Conservation (phyloP, 2,113 vertebrate species). For the Rhadina sibilatrix region DNA sequence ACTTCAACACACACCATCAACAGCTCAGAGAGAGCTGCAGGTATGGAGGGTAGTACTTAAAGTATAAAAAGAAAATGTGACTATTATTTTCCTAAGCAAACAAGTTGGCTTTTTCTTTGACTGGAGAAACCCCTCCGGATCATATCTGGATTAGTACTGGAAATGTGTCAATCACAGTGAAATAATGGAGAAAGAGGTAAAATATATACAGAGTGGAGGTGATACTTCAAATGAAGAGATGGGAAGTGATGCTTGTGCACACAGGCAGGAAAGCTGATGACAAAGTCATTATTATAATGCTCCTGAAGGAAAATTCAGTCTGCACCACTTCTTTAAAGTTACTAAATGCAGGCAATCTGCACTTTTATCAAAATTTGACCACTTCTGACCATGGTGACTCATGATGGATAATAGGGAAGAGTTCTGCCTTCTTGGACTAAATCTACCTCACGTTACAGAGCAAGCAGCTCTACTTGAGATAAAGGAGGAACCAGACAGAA, state of each 20-base stretch:
- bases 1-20: not conserved
- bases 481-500: not conserved
- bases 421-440: not conserved
- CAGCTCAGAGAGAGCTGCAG: not conserved
- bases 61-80: not conserved
- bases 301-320: not conserved
- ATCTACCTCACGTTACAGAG: not conserved
- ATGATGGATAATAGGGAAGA: not conserved
- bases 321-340: not conserved
- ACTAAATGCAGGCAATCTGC: not conserved
- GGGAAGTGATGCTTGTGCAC: not conserved
- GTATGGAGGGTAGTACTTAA: not conserved
- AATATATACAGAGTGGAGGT: not conserved
- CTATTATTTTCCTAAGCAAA: not conserved
- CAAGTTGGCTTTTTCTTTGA: not conserved
- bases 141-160: not conserved
- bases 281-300: not conserved
- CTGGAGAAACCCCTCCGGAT: not conserved
- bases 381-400: not conserved
- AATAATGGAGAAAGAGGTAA: not conserved
- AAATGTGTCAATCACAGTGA: not conserved
- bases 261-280: not conserved
- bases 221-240: not conserved
- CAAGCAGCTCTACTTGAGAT: not conserved
- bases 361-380: not conserved